A percentile compares a stretch with the other conserved stretches of the same genome.
Conservation (phyloP, 2,888 invertebrate genomes). For the Alcis repandata region DNA sequence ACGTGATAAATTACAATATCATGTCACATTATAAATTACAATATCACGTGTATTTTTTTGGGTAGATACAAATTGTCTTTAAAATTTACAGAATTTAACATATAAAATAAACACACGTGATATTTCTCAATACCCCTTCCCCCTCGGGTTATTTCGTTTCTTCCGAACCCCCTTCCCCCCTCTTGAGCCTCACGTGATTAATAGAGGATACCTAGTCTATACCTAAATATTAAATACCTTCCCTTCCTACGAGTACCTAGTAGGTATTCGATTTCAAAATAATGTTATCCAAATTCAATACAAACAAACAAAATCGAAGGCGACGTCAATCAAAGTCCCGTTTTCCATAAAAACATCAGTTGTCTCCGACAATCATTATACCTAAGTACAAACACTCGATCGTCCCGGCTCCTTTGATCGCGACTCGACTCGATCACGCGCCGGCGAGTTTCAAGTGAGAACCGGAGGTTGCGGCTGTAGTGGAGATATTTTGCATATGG, state of each 20-base stretch:
- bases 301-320: not conserved
- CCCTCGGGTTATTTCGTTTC: no score
- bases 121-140: no score
- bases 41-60: no score
- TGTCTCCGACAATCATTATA: conserved; percentile 20
- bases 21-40: no score
- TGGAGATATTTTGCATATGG: not conserved
- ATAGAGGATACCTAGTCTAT: no score
- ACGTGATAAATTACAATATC: no score
- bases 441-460: conserved; percentile 21
- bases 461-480: conserved; percentile 1
- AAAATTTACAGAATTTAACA: no score
- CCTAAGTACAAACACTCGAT: conserved; percentile 21
- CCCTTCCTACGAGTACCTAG: not conserved
- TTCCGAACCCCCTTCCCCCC: no score
- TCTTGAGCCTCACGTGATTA: no score
- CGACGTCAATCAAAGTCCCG: conserved; percentile 18
- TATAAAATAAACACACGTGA: no score
- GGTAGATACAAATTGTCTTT: no score
- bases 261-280: not conserved
- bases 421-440: conserved; percentile 13
- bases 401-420: conserved; percentile 23
- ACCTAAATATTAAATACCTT: no score
- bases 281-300: not conserved
- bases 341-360: conserved; percentile 10